Evolutionary conservation across 2,888 invertebrate species (phyloP).

Genomic region (Acronicta leporina): DNA sequence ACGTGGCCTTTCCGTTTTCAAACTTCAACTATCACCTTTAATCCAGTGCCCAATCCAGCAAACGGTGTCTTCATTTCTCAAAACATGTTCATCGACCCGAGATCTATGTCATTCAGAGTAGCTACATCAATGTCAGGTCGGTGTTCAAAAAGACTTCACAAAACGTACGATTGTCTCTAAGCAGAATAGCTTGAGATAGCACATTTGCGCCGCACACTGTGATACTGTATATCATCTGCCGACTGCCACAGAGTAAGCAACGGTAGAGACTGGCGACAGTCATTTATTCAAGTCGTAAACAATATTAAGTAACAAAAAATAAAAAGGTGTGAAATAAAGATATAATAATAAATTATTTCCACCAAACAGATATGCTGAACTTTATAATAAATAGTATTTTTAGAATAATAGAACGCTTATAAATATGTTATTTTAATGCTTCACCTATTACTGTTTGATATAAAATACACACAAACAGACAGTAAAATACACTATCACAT

Average conservation of each 20-base stretch:
- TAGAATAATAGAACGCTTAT: no score
- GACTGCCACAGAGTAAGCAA: conserved; percentile 53
- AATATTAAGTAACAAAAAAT: no score
- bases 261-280: background rate
- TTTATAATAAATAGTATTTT: no score
- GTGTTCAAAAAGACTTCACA: conserved; percentile 28
- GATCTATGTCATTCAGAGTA: conserved; percentile 30
- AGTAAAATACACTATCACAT: no score
- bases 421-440: no score
- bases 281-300: no score
- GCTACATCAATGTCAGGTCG: conserved; percentile 23
- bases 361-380: no score
- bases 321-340: no score
- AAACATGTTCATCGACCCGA: background rate
- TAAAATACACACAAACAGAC: no score
- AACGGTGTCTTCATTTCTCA: background rate
- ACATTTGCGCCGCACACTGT: conserved; percentile 74
- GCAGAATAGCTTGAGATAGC: conserved; percentile 74
- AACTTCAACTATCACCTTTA: background rate
- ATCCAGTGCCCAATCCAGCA: background rate
- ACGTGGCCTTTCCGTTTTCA: no score
- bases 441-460: no score
- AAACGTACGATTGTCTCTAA: conserved; percentile 68
- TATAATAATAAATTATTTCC: no score
- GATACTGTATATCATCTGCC: conserved; percentile 79